Evolutionary conservation across 2,797 vertebrate genomes (phyloP).

Genomic region (Danio albolineatus): DNA sequence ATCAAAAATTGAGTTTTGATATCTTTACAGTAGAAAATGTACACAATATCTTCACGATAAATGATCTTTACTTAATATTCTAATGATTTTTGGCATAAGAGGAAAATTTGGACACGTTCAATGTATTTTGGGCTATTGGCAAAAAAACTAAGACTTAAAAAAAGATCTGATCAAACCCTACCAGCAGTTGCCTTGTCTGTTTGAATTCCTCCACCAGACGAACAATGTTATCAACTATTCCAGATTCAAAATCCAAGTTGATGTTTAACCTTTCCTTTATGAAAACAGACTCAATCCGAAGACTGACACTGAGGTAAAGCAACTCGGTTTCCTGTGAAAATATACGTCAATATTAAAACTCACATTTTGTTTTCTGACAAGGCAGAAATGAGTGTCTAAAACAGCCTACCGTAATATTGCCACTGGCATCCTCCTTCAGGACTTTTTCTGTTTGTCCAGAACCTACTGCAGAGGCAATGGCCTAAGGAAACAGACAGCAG

Average conservation of each 20-base stretch:
- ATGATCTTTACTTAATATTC: no score
- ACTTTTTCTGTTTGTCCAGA: slow-evolving; percentile 81
- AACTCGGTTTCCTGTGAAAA: slow-evolving; percentile 68
- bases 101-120: no score
- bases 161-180: slow-evolving; percentile 69
- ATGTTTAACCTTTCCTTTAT: slow-evolving; percentile 85
- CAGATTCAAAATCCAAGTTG: slow-evolving; percentile 82
- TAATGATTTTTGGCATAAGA: no score
- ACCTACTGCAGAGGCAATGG: slow-evolving; percentile 84
- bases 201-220: slow-evolving; percentile 88
- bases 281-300: slow-evolving; percentile 80
- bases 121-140: no score
- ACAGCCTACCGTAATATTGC: slow-evolving; percentile 77
- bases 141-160: no score
- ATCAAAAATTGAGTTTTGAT: no score
- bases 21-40: no score
- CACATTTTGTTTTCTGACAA: not conserved
- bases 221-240: slow-evolving; percentile 87
- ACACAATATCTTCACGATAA: no score
- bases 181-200: slow-evolving; percentile 81
- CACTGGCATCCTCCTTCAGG: slow-evolving; percentile 79
- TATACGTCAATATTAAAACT: not conserved
- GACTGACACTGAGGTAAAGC: slow-evolving; percentile 82
- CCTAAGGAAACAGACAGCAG: slow-evolving; percentile 69
- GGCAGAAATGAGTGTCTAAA: not conserved